phyloP scores from a whole-genome alignment of 2,797 vertebrate genomes.

The Falco naumanni region DNA sequence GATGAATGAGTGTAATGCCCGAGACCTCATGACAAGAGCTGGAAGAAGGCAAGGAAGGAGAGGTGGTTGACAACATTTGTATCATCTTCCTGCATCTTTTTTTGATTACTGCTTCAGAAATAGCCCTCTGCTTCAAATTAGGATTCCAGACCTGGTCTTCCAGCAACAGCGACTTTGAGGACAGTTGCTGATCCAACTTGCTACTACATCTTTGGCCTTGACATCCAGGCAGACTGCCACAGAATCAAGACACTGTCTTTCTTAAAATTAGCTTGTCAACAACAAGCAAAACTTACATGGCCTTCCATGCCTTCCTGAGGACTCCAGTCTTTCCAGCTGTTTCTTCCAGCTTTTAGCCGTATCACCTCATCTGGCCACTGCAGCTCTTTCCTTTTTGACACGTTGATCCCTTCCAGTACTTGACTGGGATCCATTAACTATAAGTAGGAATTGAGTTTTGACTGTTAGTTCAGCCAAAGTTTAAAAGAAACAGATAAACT shows the following conservation, averaged over 20 bases:
- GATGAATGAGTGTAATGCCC: not conserved
- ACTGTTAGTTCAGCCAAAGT: conserved; percentile 57
- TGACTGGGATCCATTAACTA: conserved; percentile 87
- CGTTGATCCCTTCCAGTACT: conserved; percentile 94
- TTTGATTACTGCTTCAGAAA: not conserved
- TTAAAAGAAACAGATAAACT: conserved; percentile 1
- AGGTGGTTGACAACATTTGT: not conserved
- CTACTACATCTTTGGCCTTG: not conserved
- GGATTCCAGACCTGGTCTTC: not conserved
- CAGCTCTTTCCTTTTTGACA: conserved; percentile 96
- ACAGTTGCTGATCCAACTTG: not conserved
- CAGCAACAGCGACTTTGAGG: not conserved
- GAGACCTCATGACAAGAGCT: not conserved
- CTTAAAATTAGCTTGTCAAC: not conserved
- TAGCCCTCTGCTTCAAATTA: not conserved
- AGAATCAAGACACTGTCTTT: not conserved
- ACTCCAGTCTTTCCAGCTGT: conserved; percentile 98
- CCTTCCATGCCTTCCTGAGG: conserved; percentile 99
- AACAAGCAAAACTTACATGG: conserved; percentile 87
- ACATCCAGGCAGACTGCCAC: not conserved
- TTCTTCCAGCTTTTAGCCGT: conserved; percentile 93
- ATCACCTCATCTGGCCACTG: conserved; percentile 96
- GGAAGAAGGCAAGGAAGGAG: conserved; percentile 1
- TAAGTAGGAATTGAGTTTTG: conserved; percentile 59
- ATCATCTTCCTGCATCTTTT: not conserved